Evolutionary conservation across 1,140 invertebrate genomes (phyloP).

Genomic region (Parasteatoda tepidariorum): DNA sequence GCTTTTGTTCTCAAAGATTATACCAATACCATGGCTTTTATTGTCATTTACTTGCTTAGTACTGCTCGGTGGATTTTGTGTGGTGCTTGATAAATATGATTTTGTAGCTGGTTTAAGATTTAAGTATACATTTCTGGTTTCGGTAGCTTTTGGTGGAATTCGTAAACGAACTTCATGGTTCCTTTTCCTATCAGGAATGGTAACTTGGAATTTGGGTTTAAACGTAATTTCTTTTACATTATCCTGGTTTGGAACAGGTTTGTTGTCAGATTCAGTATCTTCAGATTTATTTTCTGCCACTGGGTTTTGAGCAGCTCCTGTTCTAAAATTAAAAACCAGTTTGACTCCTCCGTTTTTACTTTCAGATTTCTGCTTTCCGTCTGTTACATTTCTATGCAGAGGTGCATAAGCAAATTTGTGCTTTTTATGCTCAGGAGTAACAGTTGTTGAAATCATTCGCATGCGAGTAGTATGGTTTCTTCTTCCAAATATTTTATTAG

Average conservation of each 20-base stretch:
- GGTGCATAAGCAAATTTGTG: conserved; percentile 33
- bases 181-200: not conserved
- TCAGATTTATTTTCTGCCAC: not conserved
- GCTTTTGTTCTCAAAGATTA: not conserved
- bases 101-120: conserved; percentile 37
- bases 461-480: conserved; percentile 14
- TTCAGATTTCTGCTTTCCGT: not conserved
- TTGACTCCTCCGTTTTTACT: not conserved
- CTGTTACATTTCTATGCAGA: not conserved
- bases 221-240: too few species aligned
- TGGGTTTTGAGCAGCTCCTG: conserved; percentile 3
- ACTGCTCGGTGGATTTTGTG: not conserved
- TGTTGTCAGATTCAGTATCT: not conserved
- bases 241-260: not conserved
- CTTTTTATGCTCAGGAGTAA: not conserved
- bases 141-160: not conserved
- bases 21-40: not conserved
- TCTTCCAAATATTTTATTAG: conserved; percentile 36
- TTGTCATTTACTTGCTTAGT: not conserved
- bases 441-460: conserved; percentile 5
- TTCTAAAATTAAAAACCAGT: conserved; percentile 35
- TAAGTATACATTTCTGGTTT: not conserved
- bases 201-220: too few species aligned
- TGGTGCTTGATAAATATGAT: conserved; percentile 19
- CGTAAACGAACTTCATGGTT: not conserved